Evolutionary conservation across 2,113 vertebrate species (phyloP).

Genomic region (Ceuthmochares aereus): DNA sequence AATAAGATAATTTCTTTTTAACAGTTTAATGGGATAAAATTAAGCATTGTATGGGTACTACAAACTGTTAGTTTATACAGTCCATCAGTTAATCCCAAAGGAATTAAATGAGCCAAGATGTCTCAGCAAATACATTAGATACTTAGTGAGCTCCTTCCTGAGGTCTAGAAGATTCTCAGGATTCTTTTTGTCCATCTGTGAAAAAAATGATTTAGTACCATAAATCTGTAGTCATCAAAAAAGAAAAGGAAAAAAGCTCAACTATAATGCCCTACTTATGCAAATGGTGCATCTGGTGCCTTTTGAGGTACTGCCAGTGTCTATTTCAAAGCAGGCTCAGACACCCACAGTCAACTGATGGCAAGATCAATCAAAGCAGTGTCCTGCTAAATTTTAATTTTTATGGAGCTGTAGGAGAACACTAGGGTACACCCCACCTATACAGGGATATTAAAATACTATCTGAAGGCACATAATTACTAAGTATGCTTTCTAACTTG

Average conservation of each 20-base stretch:
- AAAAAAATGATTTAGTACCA: not conserved
- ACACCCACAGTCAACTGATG: not conserved
- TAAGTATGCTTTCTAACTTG: not conserved
- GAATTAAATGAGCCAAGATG: too few relatives aligned
- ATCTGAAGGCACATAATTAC: not conserved
- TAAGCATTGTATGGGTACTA: too few relatives aligned
- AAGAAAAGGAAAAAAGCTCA: not conserved
- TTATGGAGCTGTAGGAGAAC: not conserved
- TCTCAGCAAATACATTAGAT: not conserved
- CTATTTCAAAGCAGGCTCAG: constrained; percentile 1
- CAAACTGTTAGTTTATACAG: too few relatives aligned
- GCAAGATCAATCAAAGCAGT: not conserved
- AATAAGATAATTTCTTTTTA: too few relatives aligned
- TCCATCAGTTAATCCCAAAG: too few relatives aligned
- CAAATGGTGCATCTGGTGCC: constrained; percentile 32
- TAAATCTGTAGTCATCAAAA: not conserved
- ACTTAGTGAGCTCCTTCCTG: not conserved
- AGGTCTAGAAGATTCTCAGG: not conserved
- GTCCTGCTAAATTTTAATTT: not conserved
- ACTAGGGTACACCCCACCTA: not conserved
- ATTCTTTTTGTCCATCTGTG: not conserved
- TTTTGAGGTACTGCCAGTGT: constrained; percentile 18
- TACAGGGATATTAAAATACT: not conserved
- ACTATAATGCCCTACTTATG: not conserved
- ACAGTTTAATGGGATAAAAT: too few relatives aligned